Conservation (phyloP, 2,797 vertebrate genomes). For the Oreortyx pictus region DNA sequence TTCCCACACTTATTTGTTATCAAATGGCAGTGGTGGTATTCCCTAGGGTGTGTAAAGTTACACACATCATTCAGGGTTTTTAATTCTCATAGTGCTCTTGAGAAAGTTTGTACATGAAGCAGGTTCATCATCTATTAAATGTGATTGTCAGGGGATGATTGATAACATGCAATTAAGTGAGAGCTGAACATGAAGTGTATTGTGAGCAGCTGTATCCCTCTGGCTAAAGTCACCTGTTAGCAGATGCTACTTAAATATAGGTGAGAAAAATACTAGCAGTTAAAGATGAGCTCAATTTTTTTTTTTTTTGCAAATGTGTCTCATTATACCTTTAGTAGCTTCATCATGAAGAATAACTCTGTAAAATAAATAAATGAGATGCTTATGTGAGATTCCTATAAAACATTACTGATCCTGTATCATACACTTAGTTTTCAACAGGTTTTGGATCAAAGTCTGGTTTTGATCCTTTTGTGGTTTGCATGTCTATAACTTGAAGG, state of each 20-base stretch:
- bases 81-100: conserved; percentile 21
- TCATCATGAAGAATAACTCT: not conserved
- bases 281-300: not conserved
- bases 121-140: conserved; percentile 33
- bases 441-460: conserved; percentile 18
- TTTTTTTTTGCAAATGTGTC: not conserved
- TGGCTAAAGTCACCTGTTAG: conserved; percentile 40
- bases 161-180: conserved; percentile 65
- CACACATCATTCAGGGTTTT: conserved; percentile 26
- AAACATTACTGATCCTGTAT: conserved; percentile 27
- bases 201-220: conserved; percentile 10
- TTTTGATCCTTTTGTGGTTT: rapidly evolving
- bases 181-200: conserved; percentile 19
- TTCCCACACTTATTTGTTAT: not conserved
- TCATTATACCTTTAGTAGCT: not conserved
- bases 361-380: conserved; percentile 26
- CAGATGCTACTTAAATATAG: conserved; percentile 41
- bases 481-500: not conserved
- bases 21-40: not conserved
- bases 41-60: conserved; percentile 1
- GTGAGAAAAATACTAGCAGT: conserved; percentile 29
- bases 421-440: conserved; percentile 20
- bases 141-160: conserved; percentile 47
- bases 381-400: conserved; percentile 4
- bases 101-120: conserved; percentile 40